These are phyloP conservation scores for Lepilemur ruficaudatus DNA, from an alignment of 2,797 vertebrate species.

Conservation along the genomic window DNA sequence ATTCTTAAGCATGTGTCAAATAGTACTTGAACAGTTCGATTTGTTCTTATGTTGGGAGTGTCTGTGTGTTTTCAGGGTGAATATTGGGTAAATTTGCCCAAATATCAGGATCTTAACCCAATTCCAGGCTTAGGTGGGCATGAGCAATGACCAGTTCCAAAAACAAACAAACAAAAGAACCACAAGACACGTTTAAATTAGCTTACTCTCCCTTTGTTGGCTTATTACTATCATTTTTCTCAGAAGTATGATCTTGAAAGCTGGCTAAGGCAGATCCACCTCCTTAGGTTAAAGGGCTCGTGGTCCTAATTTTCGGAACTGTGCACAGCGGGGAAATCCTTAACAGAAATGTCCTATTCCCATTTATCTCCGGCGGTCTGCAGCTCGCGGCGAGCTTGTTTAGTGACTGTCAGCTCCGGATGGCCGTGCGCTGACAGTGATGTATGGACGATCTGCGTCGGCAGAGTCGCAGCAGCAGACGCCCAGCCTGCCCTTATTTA, in stretches of 20 bases:
- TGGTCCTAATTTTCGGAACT: slow-evolving; percentile 18
- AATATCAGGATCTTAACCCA: background rate
- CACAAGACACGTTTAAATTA: slow-evolving; percentile 70
- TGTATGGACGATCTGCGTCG: background rate
- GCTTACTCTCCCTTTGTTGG: slow-evolving; percentile 67
- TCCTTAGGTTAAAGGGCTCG: background rate
- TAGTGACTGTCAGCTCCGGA: background rate
- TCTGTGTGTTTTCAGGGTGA: background rate
- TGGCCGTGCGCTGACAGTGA: slow-evolving; percentile 1
- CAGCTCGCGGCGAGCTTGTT: slow-evolving; percentile 52
- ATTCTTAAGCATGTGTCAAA: slow-evolving; percentile 41
- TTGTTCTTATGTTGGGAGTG: background rate
- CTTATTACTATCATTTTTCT: slow-evolving; percentile 78
- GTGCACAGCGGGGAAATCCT: slow-evolving; percentile 59
- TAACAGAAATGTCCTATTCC: slow-evolving; percentile 64
- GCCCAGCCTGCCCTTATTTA: background rate
- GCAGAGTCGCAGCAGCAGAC: background rate
- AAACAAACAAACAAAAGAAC: slow-evolving; percentile 67
- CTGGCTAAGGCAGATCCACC: slow-evolving; percentile 39
- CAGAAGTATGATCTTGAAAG: slow-evolving; percentile 68
- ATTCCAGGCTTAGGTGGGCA: slow-evolving; percentile 59
- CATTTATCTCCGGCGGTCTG: slow-evolving; percentile 50
- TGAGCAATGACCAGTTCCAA: background rate
- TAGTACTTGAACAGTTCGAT: background rate
- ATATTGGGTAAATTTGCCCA: slow-evolving; percentile 10